Evolutionary conservation across 2,888 invertebrate genomes (phyloP), one percentile per base, ranked within the genome.

Genomic region (Alsophila aescularia): DNA sequence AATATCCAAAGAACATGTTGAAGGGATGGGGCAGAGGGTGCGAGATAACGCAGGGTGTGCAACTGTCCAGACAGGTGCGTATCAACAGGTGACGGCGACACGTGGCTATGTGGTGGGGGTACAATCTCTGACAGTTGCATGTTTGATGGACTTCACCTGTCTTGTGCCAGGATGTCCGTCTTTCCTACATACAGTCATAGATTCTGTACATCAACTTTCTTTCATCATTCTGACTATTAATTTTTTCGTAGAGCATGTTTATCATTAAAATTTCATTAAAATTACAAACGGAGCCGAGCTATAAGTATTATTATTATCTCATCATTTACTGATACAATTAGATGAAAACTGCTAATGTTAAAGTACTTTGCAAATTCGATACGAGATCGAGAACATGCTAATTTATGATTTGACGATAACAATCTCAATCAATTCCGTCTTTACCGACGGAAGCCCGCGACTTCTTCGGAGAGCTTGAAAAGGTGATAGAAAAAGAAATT

Each of bases 401-500:
- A 52, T 50, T 47, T 41, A 45, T 50, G 36, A 34, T 31, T 15
- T 18, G 14, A 45, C 34, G 18, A 44, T 35, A 54, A 15, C 24
- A 42, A 37, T 43, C 24, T 36, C n/a, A 35, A 49, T 40, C 36
- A 50, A 41, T 47, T 32, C 54, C 41, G n/a, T 43, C 32, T 40
- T 35, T 43, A 35, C 32, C 44, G 59, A 58, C 21, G 53, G 58
- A 52, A 60, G 54, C 56, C 54, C 39, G 52, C 50, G 54, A 59
- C 47, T 53, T 45, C 49, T 35, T 10, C n/a, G 43, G 36, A 49
- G 42, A 58, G 44, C 41, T 70, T 66, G 62, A 50, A 70, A 69
- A 74, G 76, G 73, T 76, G 75, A 74, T 72, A 75, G 72, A 67
- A 78, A 83, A 81, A 83, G 78, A 81, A 78, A 79, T 77, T 73